Evolutionary conservation across 2,113 vertebrate species (phyloP).

Genomic region (Poecile atricapillus): DNA sequence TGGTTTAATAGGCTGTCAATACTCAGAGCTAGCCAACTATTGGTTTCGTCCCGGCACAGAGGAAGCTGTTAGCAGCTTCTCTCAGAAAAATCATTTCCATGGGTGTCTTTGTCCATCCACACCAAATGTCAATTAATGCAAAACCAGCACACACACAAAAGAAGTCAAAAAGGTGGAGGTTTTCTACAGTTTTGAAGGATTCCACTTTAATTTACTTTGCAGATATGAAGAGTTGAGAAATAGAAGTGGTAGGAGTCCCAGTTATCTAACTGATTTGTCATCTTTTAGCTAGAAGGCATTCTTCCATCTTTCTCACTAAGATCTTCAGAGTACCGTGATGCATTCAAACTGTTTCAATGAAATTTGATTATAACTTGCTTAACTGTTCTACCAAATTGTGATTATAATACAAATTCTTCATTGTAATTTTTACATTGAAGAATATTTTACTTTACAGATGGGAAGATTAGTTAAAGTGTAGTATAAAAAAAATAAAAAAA

Average conservation of each 20-base stretch:
- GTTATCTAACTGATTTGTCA: background rate
- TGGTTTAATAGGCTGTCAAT: no score
- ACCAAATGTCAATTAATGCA: no score
- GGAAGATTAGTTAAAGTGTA: background rate
- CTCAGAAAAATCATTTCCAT: no score
- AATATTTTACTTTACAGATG: background rate
- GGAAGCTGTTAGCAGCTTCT: no score
- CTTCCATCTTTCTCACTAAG: background rate
- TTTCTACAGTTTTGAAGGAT: background rate
- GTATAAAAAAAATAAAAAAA: no score
- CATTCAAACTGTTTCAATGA: background rate
- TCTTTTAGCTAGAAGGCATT: background rate
- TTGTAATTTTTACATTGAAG: background rate
- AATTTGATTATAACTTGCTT: background rate
- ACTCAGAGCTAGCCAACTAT: no score
- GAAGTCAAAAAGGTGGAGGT: accelerated
- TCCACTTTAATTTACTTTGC: background rate
- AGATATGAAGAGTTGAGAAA: background rate
- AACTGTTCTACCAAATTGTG: background rate
- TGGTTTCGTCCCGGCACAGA: no score
- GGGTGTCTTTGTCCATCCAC: no score
- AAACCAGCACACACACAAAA: background rate
- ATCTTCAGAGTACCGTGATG: background rate
- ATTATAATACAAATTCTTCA: background rate
- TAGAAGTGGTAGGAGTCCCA: background rate